Evolutionary conservation across 2,797 vertebrate species (phyloP).

Genomic region (Danio aesculapii): DNA sequence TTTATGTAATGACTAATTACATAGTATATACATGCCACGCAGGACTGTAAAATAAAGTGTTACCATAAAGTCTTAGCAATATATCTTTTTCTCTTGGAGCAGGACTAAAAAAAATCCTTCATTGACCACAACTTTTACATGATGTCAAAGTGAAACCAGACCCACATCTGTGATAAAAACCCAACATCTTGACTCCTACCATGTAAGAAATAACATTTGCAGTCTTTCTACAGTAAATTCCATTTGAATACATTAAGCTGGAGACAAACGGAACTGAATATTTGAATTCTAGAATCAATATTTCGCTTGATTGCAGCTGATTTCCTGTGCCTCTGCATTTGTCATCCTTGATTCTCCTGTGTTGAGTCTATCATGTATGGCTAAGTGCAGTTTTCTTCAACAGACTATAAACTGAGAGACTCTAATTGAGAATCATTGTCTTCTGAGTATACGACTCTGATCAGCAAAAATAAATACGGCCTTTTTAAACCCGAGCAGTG

Average conservation of each 20-base stretch:
- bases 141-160: not conserved
- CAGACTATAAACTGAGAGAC: constrained; percentile 45
- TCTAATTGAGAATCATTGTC: constrained; percentile 55
- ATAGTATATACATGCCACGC: too few species aligned
- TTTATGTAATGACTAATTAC: too few species aligned
- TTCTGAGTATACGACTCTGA: constrained; percentile 47
- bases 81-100: too few species aligned
- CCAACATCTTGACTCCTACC: not conserved
- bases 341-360: constrained; percentile 40
- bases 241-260: constrained; percentile 16
- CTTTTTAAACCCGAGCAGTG: constrained; percentile 43
- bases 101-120: too few species aligned
- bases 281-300: constrained; percentile 44
- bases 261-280: constrained; percentile 31
- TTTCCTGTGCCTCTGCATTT: constrained; percentile 42
- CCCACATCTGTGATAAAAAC: not conserved
- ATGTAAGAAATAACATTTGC: not conserved
- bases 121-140: not conserved
- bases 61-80: too few species aligned
- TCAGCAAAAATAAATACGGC: constrained; percentile 52
- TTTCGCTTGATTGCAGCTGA: constrained; percentile 34
- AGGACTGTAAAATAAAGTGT: not conserved
- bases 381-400: constrained; percentile 51
- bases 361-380: constrained; percentile 56
- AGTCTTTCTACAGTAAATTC: not conserved